Evolutionary conservation across 2,888 invertebrate species (phyloP).

Genomic region (Coenonympha glycerion): DNA sequence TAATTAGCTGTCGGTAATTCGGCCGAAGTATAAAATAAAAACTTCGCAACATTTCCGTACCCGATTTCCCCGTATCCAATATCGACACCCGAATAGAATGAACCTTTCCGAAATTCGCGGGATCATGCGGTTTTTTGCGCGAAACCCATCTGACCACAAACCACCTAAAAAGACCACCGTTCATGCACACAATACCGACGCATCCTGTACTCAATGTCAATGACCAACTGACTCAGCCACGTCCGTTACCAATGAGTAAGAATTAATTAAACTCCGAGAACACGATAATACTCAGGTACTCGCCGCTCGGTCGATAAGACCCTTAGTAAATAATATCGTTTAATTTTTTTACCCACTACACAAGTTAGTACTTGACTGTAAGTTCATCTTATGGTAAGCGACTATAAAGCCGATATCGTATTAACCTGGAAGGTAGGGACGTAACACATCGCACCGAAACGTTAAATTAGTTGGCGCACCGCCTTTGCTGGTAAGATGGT

Average conservation of each 20-base stretch:
- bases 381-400: too few relatives aligned
- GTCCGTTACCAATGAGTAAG: slow-evolving; percentile 68
- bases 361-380: too few relatives aligned
- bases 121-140: slow-evolving; percentile 12
- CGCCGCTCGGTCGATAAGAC: neutral
- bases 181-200: slow-evolving; percentile 23
- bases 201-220: slow-evolving; percentile 35
- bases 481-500: too few relatives aligned
- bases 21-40: slow-evolving; percentile 1
- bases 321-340: too few relatives aligned
- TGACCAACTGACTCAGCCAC: slow-evolving; percentile 52
- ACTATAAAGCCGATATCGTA: too few relatives aligned
- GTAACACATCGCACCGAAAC: too few relatives aligned
- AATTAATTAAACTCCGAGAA: slow-evolving; percentile 63
- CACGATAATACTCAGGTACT: slow-evolving; percentile 33
- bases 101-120: slow-evolving; percentile 13
- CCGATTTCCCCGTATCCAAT: slow-evolving; percentile 7
- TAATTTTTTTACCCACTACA: too few relatives aligned
- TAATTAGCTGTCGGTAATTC: neutral
- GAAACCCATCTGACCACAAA: slow-evolving; percentile 19
- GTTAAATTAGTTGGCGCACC: too few relatives aligned
- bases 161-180: slow-evolving; percentile 19
- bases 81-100: neutral
- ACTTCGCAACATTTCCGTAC: neutral
- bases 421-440: too few relatives aligned